phyloP scores from a whole-genome alignment of 37 sponge, comb jelly and placozoan genomes.

The Agelas oroides region DNA sequence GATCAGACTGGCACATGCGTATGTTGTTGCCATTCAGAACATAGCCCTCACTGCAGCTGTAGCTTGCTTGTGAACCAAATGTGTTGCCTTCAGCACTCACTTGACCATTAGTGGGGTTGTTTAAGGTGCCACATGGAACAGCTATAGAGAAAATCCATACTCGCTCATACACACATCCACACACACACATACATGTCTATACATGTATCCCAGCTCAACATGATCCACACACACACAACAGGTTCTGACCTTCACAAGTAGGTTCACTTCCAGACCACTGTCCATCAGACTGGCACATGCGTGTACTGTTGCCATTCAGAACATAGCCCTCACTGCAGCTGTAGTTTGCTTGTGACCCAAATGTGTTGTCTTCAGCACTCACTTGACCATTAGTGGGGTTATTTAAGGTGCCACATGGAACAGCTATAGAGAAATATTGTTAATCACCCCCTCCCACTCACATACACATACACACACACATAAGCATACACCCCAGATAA shows the following conservation, averaged over 20 bases:
- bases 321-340: too few relatives aligned
- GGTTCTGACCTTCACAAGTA: slow-evolving; percentile 41
- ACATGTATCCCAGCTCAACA: too few relatives aligned
- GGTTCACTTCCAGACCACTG: slow-evolving; percentile 48
- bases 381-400: background rate
- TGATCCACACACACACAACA: too few relatives aligned
- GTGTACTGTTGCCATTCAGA: too few relatives aligned
- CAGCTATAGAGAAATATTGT: background rate
- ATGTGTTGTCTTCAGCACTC: too few relatives aligned
- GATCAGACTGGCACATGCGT: background rate
- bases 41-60: slow-evolving; percentile 13
- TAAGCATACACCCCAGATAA: too few relatives aligned
- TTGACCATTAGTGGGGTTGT: background rate
- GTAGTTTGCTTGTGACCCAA: too few relatives aligned
- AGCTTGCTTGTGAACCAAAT: background rate
- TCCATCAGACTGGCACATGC: background rate
- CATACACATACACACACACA: too few relatives aligned
- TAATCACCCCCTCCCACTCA: too few relatives aligned
- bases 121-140: background rate
- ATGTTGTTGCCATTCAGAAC: background rate
- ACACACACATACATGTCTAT: too few relatives aligned
- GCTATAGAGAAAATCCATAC: background rate
- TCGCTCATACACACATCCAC: too few relatives aligned
- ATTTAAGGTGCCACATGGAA: slow-evolving; percentile 8
- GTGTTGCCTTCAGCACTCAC: background rate